phyloP scores from a whole-genome alignment of 2,113 vertebrate species.

The rat (Rattus norvegicus) region GRCr8 NC_086022.1:27125501-27126000 shows the following conservation, averaged over 20 bases:
- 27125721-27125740: not conserved
- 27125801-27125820: not conserved
- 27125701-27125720: not conserved
- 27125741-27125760: not conserved
- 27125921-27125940: not conserved
- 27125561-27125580: not conserved
- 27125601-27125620: not conserved
- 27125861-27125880: not conserved
- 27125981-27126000: conserved; percentile 41
- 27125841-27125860: not conserved
- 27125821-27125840: rapidly evolving
- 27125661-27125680: not conserved
- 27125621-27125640: not conserved
- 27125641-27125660: not conserved
- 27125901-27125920: conserved; percentile 52
- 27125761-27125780: not conserved
- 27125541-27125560: not conserved
- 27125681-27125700: not conserved
- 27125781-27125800: not conserved
- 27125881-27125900: not conserved
- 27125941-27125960: conserved; percentile 55
- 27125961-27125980: conserved; percentile 55
- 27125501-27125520: conserved; percentile 15
- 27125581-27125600: not conserved
- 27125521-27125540: not conserved